Evolutionary conservation across 2,888 invertebrate genomes (phyloP).

Genomic region (Pilophorus perplexus): DNA sequence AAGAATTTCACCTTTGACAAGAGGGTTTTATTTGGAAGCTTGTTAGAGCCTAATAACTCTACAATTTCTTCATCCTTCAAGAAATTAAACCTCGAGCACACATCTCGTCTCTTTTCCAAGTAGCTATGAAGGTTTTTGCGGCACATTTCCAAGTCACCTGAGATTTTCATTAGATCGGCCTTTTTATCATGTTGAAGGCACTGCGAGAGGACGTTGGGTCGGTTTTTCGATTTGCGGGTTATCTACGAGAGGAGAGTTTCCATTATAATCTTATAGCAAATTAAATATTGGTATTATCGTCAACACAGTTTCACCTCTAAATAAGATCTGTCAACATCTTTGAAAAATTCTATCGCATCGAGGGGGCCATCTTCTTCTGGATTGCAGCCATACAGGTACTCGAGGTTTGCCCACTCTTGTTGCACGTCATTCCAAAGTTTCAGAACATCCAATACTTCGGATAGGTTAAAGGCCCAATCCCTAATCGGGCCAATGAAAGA

Average conservation of each 20-base stretch:
- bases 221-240: conserved; percentile 80
- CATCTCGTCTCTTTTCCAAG: conserved; percentile 78
- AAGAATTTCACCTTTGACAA: too few species aligned
- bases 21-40: too few species aligned
- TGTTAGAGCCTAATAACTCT: conserved; percentile 82
- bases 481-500: conserved; percentile 81
- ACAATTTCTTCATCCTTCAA: conserved; percentile 90
- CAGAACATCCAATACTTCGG: conserved; percentile 78
- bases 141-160: conserved; percentile 76
- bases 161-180: conserved; percentile 70
- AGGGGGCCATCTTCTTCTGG: conserved; percentile 84
- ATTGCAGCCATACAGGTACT: conserved; percentile 87
- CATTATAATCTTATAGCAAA: background rate
- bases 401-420: conserved; percentile 86
- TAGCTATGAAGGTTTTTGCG: conserved; percentile 91
- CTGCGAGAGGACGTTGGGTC: conserved; percentile 74
- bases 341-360: conserved; percentile 86
- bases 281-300: background rate
- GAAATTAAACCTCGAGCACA: conserved; percentile 90
- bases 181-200: conserved; percentile 73
- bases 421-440: conserved; percentile 86
- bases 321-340: conserved; percentile 79
- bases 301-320: conserved; percentile 59
- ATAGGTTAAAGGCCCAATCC: conserved; percentile 78
- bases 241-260: conserved; percentile 57